Evolutionary conservation across 1,140 invertebrate species (phyloP), one percentile per base, ranked within the genome.

Genomic region (Asobara japonica): DNA sequence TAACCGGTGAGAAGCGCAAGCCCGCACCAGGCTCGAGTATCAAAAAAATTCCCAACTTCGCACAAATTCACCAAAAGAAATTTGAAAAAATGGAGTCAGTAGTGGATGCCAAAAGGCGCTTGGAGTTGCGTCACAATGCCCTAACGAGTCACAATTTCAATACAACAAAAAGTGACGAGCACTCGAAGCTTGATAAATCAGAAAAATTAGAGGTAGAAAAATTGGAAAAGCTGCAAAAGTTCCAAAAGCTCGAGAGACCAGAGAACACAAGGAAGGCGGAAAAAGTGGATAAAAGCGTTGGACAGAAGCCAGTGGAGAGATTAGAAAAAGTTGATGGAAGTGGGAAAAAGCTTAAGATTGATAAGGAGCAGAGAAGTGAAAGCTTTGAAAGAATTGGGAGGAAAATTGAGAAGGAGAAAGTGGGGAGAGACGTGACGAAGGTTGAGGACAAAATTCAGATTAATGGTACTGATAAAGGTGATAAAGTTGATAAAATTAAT

Each of bases 51-150:
- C 92, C 92, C 10, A 90, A 92, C 83, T 93, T 93, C 74, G 86
- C 89, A 3, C 88, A 89, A 5, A 88, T 93, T 38, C 92, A 93
- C 76, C 85, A 91, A 74, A 89, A 88, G 76, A 88, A 89, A 56
- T 92, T 92, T 74, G 85, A 85, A 3, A 88, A 89, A 77, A 91
- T 92, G 89, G 91, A 92, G 80, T 91, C 90, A 36, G 72, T 92
- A 11, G 84, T 89, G 25, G 90, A 92, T 79, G 78, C 80, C 87
- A 72, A 90, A 86, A 81, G 88, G 87, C 38, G 85, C 83, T 73
- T 88, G 87, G 4, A 89, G 89, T 5, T 84, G 79, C 74, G 80
- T 11, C 80, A 85, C 27, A 27, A 71, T 29, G 62, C 70, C 31
- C 68, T 85, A 38, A 79, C 60, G 31, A 71, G 48, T 62, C 31